phyloP scores from a whole-genome alignment of 2,797 vertebrate species.

The Xerus rutilus region DNA sequence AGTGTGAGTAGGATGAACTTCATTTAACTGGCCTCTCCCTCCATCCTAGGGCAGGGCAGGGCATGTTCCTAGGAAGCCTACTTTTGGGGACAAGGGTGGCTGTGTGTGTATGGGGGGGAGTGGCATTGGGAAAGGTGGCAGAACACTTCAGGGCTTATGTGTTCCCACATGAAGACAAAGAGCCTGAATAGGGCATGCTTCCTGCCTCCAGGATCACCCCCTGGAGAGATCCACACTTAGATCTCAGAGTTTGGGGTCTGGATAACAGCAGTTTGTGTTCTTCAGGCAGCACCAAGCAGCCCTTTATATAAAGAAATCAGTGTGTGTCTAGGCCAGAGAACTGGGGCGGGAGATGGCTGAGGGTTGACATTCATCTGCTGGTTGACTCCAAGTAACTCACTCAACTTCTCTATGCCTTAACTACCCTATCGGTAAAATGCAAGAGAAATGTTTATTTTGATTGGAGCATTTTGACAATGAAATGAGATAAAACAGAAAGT shows the following conservation, averaged over 20 bases:
- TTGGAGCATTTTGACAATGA: neutral
- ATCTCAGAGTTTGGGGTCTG: neutral
- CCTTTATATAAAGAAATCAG: neutral
- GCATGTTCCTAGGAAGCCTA: neutral
- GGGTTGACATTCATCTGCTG: neutral
- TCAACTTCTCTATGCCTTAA: neutral
- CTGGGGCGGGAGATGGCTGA: neutral
- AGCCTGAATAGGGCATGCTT: neutral
- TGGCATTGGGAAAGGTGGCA: neutral
- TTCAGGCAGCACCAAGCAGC: neutral
- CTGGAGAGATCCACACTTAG: neutral
- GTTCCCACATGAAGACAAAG: neutral
- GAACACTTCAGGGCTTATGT: neutral
- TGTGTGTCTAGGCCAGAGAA: neutral
- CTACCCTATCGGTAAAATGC: neutral
- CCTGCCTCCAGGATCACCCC: neutral
- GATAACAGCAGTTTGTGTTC: neutral
- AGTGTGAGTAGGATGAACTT: neutral
- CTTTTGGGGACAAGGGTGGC: neutral
- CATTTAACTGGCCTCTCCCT: neutral
- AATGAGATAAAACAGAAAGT: conserved; percentile 49
- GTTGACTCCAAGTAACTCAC: neutral
- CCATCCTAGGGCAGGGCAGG: neutral
- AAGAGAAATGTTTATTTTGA: neutral
- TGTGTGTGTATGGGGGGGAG: neutral